Conservation (phyloP, 2,888 invertebrate genomes). For the Palloptera scutellata region DNA sequence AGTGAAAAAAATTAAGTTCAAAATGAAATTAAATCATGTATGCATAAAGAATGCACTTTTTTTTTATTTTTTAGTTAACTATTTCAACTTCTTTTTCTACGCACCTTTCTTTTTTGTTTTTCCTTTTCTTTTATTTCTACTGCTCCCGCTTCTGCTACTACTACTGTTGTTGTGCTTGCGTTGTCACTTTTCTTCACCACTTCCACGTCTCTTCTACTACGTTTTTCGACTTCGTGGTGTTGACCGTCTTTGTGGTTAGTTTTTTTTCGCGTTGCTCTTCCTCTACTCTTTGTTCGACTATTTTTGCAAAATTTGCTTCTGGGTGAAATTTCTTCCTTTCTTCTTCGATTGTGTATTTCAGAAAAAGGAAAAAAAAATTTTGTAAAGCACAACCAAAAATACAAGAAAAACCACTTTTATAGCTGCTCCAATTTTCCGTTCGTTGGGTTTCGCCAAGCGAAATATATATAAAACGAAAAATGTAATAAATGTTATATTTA, state of each 20-base stretch:
- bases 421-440: slow-evolving; percentile 11
- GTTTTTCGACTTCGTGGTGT: background rate
- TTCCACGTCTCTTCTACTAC: background rate
- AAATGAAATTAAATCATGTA: too few species aligned
- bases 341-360: slow-evolving; percentile 9
- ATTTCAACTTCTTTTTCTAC: slow-evolving; percentile 8
- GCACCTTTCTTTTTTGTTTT: background rate
- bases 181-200: slow-evolving; percentile 25
- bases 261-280: background rate
- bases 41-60: too few species aligned
- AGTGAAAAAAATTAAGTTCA: too few species aligned
- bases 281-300: background rate
- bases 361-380: slow-evolving; percentile 7
- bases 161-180: slow-evolving; percentile 21
- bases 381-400: slow-evolving; percentile 3
- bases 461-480: background rate
- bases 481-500: background rate
- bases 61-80: too few species aligned
- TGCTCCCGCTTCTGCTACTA: background rate
- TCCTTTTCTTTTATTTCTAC: background rate
- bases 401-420: slow-evolving; percentile 30
- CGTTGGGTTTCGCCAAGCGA: background rate
- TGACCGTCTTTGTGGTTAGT: background rate
- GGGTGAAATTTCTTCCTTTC: slow-evolving; percentile 29
- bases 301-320: slow-evolving; percentile 11